phyloP scores from a whole-genome alignment of 2,888 invertebrate species.

The Molorchus minor region DNA sequence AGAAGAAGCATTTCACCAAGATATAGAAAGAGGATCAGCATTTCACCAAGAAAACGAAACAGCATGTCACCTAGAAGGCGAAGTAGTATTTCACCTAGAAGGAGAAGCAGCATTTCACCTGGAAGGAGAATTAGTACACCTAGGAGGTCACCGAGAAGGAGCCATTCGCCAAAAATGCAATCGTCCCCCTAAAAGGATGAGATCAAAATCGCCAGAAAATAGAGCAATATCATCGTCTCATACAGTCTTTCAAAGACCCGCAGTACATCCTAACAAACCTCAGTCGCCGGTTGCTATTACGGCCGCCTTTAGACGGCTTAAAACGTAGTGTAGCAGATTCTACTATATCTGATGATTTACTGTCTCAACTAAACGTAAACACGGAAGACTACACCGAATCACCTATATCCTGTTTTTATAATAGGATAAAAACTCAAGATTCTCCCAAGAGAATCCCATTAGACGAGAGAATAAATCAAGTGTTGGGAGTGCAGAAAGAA shows the following conservation, averaged over 20 bases:
- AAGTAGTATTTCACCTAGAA: constrained; percentile 24
- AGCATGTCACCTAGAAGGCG: constrained; percentile 15
- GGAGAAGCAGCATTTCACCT: constrained; percentile 20
- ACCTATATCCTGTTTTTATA: constrained; percentile 39
- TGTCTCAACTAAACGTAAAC: constrained; percentile 48
- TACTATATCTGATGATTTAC: constrained; percentile 66
- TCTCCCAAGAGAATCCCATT: constrained; percentile 69
- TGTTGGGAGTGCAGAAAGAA: constrained; percentile 66
- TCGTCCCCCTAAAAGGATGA: constrained; percentile 22
- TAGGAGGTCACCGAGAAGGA: constrained; percentile 20
- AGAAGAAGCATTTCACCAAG: constrained; percentile 26
- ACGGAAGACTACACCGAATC: constrained; percentile 49
- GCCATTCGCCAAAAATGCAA: constrained; percentile 32
- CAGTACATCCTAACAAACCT: constrained; percentile 2
- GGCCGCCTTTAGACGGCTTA: constrained; percentile 60
- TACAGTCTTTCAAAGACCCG: background rate
- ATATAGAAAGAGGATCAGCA: constrained; percentile 5
- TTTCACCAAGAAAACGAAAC: constrained; percentile 12
- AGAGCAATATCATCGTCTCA: background rate
- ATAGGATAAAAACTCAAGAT: constrained; percentile 20
- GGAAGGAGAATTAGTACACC: constrained; percentile 9
- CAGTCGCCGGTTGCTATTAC: no score
- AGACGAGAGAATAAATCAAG: constrained; percentile 69
- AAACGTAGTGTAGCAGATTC: constrained; percentile 65
- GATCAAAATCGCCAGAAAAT: constrained; percentile 33